Percentiles rank a stretch among this genome's conserved stretches.
phyloP scores from a whole-genome alignment of 2,797 vertebrate species.

The Kryptolebias ocellatus region DNA sequence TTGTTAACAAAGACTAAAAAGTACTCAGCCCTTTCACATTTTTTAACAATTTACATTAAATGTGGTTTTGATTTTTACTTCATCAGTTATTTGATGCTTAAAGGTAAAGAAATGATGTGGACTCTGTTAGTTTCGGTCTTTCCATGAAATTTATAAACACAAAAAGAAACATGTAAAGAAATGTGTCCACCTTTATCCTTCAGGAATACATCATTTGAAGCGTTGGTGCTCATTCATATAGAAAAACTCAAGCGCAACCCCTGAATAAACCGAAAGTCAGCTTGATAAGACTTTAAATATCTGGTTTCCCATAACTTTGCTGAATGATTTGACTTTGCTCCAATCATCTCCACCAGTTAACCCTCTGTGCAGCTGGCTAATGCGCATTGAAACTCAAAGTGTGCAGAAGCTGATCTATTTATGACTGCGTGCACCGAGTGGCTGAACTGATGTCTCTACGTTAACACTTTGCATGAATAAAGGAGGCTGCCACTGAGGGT shows the following conservation, averaged over 20 bases:
- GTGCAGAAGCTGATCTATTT: slow-evolving; percentile 31
- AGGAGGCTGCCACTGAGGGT: slow-evolving; percentile 47
- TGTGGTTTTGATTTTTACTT: too few relatives aligned
- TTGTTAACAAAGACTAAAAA: too few relatives aligned
- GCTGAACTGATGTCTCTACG: slow-evolving; percentile 6
- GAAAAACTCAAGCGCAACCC: slow-evolving; percentile 9
- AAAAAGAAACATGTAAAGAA: slow-evolving; percentile 14
- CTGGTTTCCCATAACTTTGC: slow-evolving; percentile 30
- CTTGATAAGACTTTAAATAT: slow-evolving; percentile 21
- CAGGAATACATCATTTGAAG: slow-evolving; percentile 22
- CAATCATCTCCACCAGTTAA: slow-evolving; percentile 59
- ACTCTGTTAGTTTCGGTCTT: slow-evolving; percentile 5
- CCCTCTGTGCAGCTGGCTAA: slow-evolving; percentile 15
- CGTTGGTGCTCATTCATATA: slow-evolving; percentile 7
- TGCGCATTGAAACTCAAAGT: slow-evolving; percentile 23
- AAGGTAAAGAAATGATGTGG: too few relatives aligned
- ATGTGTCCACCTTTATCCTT: slow-evolving; percentile 17
- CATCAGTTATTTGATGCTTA: too few relatives aligned
- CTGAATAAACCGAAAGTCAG: slow-evolving; percentile 24
- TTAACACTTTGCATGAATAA: slow-evolving; percentile 53
- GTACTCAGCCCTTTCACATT: too few relatives aligned
- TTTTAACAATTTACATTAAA: too few relatives aligned
- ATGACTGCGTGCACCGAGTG: slow-evolving; percentile 14
- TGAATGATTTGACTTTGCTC: slow-evolving; percentile 61
- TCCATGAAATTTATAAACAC: slow-evolving; percentile 19